phyloP scores from a whole-genome alignment of 2,113 vertebrate genomes.

The Amazona guildingii region DNA sequence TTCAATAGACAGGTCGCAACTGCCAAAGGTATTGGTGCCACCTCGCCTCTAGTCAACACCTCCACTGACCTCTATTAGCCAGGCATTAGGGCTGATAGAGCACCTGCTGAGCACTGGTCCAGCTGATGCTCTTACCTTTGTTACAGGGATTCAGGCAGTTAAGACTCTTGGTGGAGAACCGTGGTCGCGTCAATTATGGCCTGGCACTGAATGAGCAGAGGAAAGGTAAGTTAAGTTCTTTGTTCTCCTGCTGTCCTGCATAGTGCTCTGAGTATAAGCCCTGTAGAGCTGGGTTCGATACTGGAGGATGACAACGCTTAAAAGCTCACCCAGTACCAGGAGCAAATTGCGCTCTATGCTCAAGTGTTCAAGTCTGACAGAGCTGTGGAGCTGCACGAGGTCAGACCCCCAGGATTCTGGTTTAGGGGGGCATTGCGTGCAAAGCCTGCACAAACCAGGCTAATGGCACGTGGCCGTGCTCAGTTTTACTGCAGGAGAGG shows the following conservation, averaged over 20 bases:
- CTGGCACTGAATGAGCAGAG: conserved; percentile 83
- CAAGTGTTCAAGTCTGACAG: neutral
- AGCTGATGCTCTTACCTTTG: neutral
- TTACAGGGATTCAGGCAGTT: conserved; percentile 81
- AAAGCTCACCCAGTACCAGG: neutral
- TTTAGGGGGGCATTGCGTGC: neutral
- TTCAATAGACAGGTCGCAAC: neutral
- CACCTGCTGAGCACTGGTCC: neutral
- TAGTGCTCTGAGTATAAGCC: neutral
- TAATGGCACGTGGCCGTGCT: neutral
- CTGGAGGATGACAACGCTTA: neutral
- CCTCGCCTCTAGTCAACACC: neutral
- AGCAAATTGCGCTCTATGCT: neutral
- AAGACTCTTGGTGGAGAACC: conserved; percentile 91
- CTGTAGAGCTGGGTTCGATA: neutral
- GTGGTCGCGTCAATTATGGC: conserved; percentile 88
- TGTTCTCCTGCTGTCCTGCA: neutral
- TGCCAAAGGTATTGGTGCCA: neutral
- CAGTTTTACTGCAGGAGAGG: neutral
- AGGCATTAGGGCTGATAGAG: neutral
- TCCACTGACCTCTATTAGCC: neutral
- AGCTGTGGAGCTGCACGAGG: neutral
- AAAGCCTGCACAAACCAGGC: neutral
- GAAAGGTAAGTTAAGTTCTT: conserved; percentile 83
- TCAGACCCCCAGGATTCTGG: neutral